Evolutionary conservation across 2,797 vertebrate genomes (phyloP), one percentile per base, ranked within the genome.

Genomic region (Semotilus atromaculatus): DNA sequence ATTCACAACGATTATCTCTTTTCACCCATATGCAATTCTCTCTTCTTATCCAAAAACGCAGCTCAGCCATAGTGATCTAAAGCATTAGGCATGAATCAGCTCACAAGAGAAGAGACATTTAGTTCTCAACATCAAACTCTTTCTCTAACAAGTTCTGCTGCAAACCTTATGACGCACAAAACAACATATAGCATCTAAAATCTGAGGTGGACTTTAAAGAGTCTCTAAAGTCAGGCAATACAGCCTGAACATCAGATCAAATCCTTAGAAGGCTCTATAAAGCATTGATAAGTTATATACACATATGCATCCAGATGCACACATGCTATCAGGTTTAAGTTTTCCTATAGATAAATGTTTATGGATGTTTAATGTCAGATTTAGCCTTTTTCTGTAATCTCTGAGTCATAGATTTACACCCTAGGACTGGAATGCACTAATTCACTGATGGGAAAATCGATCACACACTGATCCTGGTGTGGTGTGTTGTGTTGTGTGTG

Each of bases 401-500:
- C 16, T 73, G 81, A 74, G 19, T 84, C 82, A 84, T 43, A 70
- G 34, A 55, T 84, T 43, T 77, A 68, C 73, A 84, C 51, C 45
- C 62, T 51, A 31, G 34, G 19, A 55, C 48, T 43, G 73, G 73
- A 83, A 83, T 83, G 43, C n/a, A 1, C 8, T 77, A 77, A 55
- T 77, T 68, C 74, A 31, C 62, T 5, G 48, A 43, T 40, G 62
- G 73, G 64, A 83, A 77, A 77, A 77, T 77, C 64, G 7, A 29
- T 77, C 82, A 34, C 73, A 70, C 26, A 5, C 23, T 29, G 72
- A 8, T 51, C 48, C 34, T 76, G 45, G 62, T 76, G 29, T 38
- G 36, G 6, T 62, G 53, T 45, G 38, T 9, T 38, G 45, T 72
- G 53, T 72, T 82, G 45, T 48, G 45, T 48, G 45, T 74, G 38